Evolutionary conservation across 2,888 invertebrate species (phyloP), one percentile per base, ranked within the genome.

Genomic region (Cotesia congregata): DNA sequence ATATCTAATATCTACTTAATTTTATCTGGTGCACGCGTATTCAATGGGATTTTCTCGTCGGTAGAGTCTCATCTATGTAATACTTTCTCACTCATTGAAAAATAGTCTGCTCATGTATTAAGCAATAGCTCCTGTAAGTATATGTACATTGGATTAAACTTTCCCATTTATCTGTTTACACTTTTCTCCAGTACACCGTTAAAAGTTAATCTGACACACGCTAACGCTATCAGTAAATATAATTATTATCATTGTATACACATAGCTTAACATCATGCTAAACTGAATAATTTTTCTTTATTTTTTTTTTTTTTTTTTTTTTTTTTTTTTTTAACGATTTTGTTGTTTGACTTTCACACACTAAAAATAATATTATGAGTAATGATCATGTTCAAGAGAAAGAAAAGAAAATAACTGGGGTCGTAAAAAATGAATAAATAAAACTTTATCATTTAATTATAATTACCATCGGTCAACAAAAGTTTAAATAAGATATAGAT

Each of bases 191-290:
- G 15, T 9, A 17, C n/a, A 7, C 3, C 81, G 50, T 78, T 82
- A 81, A 78, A 82, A 85, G 86, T 86, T 87, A 87, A 88, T 88
- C 87, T 85, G 80, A 75, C 62, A 62, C 20, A 62, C 84, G 84
- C 83, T 86, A 86, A 87, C 83, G 79, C 82, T 83, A 76, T 82
- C 81, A 83, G 87, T 84, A 89, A 89, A 89, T 86, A 88, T 84
- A 86, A 87, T 87, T 86, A 86, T 72, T 40, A 5, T 30, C 60
- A 17, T 68, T 61, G 12, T 50, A 50, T 12, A 50, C 6, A 50
- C 50, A 50, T 50, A 50, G 50, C 50, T 39, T 76, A 81, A 83
- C 82, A 80, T 78, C 79, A 70, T 61, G 17, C 59, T 50, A 67
- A 64, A 67, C 30, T 68, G 30, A 40, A 62, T 17, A 59, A 74